phyloP scores from a whole-genome alignment of 2,797 vertebrate genomes.

The Bryconaethiops microstoma region DNA sequence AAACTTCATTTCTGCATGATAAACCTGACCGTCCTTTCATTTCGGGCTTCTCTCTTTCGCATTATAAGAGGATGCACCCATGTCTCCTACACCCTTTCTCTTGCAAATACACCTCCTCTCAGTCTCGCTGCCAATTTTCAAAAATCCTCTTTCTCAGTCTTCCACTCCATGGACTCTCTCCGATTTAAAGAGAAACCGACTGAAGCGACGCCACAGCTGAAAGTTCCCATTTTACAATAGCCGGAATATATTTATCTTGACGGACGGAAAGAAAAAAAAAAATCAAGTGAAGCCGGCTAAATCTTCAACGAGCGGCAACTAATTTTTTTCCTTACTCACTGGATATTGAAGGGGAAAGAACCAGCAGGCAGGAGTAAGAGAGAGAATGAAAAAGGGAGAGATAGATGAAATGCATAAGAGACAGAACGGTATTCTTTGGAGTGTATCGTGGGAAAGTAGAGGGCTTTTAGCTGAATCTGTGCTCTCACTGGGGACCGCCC shows the following conservation, averaged over 20 bases:
- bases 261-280: not conserved
- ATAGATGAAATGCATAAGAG: not conserved
- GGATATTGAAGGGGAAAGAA: constrained; percentile 17
- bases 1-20: not conserved
- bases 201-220: not conserved
- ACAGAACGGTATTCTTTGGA: constrained; percentile 2
- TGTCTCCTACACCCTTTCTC: not conserved
- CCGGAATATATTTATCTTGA: constrained; percentile 13
- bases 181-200: constrained; percentile 1
- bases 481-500: constrained; percentile 22
- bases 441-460: constrained; percentile 28
- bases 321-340: not conserved
- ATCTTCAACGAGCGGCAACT: not conserved
- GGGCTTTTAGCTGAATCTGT: constrained; percentile 42
- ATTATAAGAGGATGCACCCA: not conserved
- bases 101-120: not conserved
- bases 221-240: not conserved
- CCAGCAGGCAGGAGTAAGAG: not conserved
- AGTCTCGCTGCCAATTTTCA: not conserved
- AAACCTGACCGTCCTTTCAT: not conserved
- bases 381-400: not conserved
- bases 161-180: not conserved
- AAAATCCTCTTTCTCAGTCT: not conserved
- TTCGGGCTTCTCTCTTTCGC: not conserved
- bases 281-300: constrained; percentile 10